Percentiles rank a stretch among this genome's conserved stretches.
Conservation (phyloP, 2,888 invertebrate species). For the Drosophila falleni region DNA sequence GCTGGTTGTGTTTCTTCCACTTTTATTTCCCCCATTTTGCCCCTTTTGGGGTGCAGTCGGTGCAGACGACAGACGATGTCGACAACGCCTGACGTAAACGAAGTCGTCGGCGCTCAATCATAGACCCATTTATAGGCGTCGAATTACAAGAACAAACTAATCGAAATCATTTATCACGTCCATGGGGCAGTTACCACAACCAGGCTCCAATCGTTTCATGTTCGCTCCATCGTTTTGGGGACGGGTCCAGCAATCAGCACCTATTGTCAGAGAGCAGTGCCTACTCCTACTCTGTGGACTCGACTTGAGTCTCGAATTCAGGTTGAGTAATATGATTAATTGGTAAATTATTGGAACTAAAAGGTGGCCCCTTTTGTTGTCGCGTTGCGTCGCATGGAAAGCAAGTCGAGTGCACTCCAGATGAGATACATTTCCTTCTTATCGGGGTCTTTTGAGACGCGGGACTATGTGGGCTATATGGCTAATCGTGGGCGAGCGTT, state of each 20-base stretch:
- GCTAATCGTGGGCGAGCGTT: conserved; percentile 46
- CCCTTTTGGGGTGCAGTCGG: conserved; percentile 56
- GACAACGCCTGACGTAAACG: conserved; percentile 72
- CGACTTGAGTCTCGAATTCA: conserved; percentile 25
- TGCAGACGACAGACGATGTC: conserved; percentile 57
- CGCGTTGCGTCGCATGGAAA: conserved; percentile 27
- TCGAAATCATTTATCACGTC: conserved; percentile 85
- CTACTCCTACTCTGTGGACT: conserved; percentile 32
- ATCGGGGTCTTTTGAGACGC: conserved; percentile 24
- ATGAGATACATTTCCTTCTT: conserved; percentile 49
- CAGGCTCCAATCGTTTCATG: conserved; percentile 62
- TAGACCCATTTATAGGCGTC: conserved; percentile 85
- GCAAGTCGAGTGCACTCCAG: conserved; percentile 42
- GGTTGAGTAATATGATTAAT: conserved; percentile 82
- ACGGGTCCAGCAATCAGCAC: conserved; percentile 75
- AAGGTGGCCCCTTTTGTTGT: conserved; percentile 73
- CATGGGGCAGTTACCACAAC: conserved; percentile 50
- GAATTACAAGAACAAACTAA: conserved; percentile 85
- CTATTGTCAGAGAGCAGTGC: conserved; percentile 76
- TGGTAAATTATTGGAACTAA: conserved; percentile 82
- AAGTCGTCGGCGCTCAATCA: conserved; percentile 82
- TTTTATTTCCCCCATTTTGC: neutral
- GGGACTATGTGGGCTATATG: conserved; percentile 36
- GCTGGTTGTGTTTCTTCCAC: conserved; percentile 27
- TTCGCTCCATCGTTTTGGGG: conserved; percentile 60